Evolutionary conservation across 2,113 vertebrate genomes (phyloP), one percentile per base, ranked within the genome.

Genomic region (Myrmecophaga tridactyla): DNA sequence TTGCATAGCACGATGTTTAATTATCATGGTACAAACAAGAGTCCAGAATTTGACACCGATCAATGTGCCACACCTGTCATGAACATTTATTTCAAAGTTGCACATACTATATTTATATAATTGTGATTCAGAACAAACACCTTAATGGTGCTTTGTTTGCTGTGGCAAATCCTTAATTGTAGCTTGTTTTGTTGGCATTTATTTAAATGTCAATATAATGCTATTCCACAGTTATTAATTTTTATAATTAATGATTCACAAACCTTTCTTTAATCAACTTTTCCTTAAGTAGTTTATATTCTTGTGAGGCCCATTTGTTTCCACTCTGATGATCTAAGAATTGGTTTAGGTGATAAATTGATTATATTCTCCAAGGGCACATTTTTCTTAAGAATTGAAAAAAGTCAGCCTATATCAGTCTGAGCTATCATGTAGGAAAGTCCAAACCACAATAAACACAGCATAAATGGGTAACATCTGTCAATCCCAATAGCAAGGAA

Each of bases 211-310:
- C 94, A 92, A 21, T 86, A 67, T 75, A 87, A 94, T 31, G 63
- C n/a, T 88, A 18, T 95, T 58, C 58, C 56, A 29, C 51, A 80
- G 67, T 90, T 94, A 88, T 60, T 95, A 93, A 83, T 90, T 90
- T 92, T 94, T 94, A 85, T 65, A 95, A 88, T 93, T 91, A 89
- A 83, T 95, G 85, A 92, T 90, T 96, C 56, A 90, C 36, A 51
- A 95, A 94, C 53, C 14, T 77, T 82, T 93, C 89, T 89, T 92
- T 86, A 97, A 94, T 96, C 90, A 96, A 58, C 34, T 93, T 94
- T 95, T 88, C 31, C 36, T 78, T 90, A 89, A 91, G 56, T 83
- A 53, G 85, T 96, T 96, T 39, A 58, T 72, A 93, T 92, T 73
- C 72, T 92, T 93, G 78, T 82, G 85, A 92, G 84, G 8, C 81